Base-by-base conservation (phyloP, 2,113 vertebrate species). In the Eudorcas thomsonii region DNA sequence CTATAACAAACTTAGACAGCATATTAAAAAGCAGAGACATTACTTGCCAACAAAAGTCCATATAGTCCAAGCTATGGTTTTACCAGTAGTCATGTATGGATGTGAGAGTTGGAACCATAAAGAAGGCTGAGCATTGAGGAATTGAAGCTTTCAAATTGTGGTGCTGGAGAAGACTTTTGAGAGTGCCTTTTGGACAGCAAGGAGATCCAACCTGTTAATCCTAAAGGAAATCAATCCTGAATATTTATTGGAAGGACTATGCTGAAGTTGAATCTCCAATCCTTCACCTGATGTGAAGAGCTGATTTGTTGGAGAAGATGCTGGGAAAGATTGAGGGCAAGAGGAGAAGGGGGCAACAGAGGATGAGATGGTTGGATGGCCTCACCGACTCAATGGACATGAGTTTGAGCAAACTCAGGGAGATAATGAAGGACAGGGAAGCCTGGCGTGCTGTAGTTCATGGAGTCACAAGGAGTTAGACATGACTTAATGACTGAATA, bases 31-130 rank as follows among this genome's bases (percentile, higher is more conserved):
- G 36, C 36, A 25, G 36, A 74, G 71, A 74, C 36, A 74, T 74
- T 43, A 74, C 21, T 25, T 25, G 36, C 71, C 11, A 0, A 25
- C 36, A 74, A 43, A 25, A 8, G 36, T 43, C 21, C 36, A 13
- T 74, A 12, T 43, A 74, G 71, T 43, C 71, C 15, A 74, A 25
- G 36, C 71, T 43, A 14, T 43, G 36, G 71, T 13, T 74, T 74
- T 74, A 9, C 21, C 11, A 43, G 71, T 25, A 43, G 71, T 74
- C 36, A 14, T 43, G 71, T 74, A 43, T 43, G 21, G 71, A 74
- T 74, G 71, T 74, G 36, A 14, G 71, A 74, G 36, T 14, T 43
- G 36, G 36, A 23, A 43, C 36, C 36, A 43, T 74, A 17, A 74
- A 14, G 36, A 74, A 74, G 11, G 36, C 19, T 74, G 71, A 74